A percentile compares a stretch with the other conserved stretches of the same genome.
These are phyloP conservation scores for Platichthys flesus DNA, from an alignment of 2,113 vertebrate species.

Conservation along the genomic window DNA sequence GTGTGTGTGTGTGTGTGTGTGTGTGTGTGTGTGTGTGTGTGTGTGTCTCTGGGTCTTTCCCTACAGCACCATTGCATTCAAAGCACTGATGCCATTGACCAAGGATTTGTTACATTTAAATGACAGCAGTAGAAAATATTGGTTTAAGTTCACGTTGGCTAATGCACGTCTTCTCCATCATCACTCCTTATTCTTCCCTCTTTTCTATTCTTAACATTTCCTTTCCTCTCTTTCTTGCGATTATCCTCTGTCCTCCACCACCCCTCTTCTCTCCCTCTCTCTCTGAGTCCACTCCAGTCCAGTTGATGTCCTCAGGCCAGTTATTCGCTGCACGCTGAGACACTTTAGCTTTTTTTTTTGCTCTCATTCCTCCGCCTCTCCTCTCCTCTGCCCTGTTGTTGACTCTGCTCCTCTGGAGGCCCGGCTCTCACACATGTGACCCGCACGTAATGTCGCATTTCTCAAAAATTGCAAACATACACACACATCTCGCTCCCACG, in stretches of 20 bases:
- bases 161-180: neutral
- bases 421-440: neutral
- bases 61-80: neutral
- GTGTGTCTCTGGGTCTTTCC: constrained; percentile 28
- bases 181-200: neutral
- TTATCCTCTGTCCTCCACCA: neutral
- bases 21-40: constrained; percentile 28
- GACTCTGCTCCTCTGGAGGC: constrained; percentile 12
- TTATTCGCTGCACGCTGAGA: constrained; percentile 49
- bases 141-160: neutral
- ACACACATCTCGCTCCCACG: neutral
- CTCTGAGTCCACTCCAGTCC: constrained; percentile 7
- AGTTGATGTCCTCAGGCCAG: constrained; percentile 44
- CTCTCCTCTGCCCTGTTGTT: constrained; percentile 8
- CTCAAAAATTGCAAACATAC: neutral
- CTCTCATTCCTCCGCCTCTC: constrained; percentile 17
- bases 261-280: neutral
- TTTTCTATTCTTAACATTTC: constrained; percentile 1
- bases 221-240: neutral
- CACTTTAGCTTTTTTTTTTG: constrained; percentile 24
- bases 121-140: neutral
- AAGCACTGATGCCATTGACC: constrained; percentile 13
- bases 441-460: neutral
- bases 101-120: constrained; percentile 19
- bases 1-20: constrained; percentile 9